Evolutionary conservation across 2,888 invertebrate species (phyloP), one percentile per base, ranked within the genome.

Genomic region (Leptopilina myrica): DNA sequence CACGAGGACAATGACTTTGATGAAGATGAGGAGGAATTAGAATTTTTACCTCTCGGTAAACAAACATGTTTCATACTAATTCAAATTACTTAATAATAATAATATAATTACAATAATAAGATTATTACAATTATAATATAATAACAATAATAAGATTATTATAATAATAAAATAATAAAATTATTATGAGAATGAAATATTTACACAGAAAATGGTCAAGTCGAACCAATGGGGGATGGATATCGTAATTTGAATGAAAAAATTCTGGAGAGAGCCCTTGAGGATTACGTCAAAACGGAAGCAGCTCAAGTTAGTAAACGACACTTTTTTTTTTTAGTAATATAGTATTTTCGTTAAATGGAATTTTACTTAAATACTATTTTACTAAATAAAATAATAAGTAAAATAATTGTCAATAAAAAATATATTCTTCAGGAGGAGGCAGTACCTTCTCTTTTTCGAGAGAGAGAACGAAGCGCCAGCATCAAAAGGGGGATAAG

Each of bases 171-270:
- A 11, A 49, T 20, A 64, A 1, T 20, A 64, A 20, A 5, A 15
- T 15, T 59, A 33, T n/a, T n/a, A 8, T 11, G 43, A 66, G 26
- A 49, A 49, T 33, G 5, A 33, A 66, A 46, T 65, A 53, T 80
- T 80, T 20, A 0, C 5, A 15, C 65, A 80, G 91, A 90, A 73
- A 89, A 89, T 75, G 92, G 92, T 7, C 92, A 92, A 76, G 88
- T 92, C 14, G 92, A 93, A 83, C 91, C 92, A 46, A 91, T 92
- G 15, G 92, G 92, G 0, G 92, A 92, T 76, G 92, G 90, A 14
- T 92, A 89, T 78, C 92, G 92, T 78, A 91, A 92, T 59, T 82
- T 90, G 8, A 88, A 88, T 75, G 87, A 87, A 69, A 89, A 88
- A 73, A 78, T 87, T 33, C 81, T 90, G 43, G 86, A 87, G 64